These are phyloP conservation scores for Argyra leucocephala DNA, from an alignment of 2,888 invertebrate species.

Conservation along the genomic window DNA sequence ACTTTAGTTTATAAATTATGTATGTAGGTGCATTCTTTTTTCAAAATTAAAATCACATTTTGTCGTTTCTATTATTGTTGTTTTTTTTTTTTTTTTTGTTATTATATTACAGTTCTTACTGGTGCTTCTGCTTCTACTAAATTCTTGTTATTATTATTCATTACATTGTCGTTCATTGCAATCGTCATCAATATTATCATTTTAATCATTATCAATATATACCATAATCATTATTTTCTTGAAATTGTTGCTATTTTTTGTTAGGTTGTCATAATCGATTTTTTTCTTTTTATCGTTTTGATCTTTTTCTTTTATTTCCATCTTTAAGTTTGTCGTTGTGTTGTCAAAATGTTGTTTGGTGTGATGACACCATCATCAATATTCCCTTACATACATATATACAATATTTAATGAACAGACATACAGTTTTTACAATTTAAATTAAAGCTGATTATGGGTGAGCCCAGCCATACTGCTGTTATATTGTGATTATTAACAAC, in stretches of 20 bases:
- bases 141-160: no score
- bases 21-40: no score
- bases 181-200: not conserved
- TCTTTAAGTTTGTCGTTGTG: not conserved
- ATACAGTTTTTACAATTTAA: not conserved
- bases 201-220: not conserved
- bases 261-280: not conserved
- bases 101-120: no score
- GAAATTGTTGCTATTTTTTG: not conserved
- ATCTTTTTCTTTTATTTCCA: not conserved
- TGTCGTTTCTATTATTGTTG: no score
- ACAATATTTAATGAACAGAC: not conserved
- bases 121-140: no score
- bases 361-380: not conserved
- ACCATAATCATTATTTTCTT: not conserved
- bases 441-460: slow-evolving; percentile 6
- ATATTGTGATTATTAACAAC: not conserved
- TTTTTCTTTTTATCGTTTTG: not conserved
- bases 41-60: no score
- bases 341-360: not conserved
- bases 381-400: no score
- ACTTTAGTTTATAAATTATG: no score
- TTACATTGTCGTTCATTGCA: not conserved
- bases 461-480: not conserved
- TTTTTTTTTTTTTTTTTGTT: no score